phyloP scores from a whole-genome alignment of 2,888 invertebrate species.

The Tholera decimalis region DNA sequence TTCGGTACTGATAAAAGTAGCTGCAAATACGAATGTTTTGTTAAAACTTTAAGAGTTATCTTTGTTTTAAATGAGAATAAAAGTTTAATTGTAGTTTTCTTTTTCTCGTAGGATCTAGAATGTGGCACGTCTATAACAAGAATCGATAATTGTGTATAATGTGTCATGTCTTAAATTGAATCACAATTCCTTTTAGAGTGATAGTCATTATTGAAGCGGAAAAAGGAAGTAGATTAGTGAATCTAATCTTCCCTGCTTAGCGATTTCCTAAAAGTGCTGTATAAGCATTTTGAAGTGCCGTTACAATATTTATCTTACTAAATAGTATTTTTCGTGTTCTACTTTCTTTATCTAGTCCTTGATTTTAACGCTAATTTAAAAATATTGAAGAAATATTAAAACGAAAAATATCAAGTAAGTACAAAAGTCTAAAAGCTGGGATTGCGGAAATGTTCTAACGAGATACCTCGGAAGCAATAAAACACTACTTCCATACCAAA shows the following conservation, averaged over 20 bases:
- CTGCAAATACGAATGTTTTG: conserved; percentile 15
- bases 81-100: conserved; percentile 5
- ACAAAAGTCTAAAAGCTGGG: no score
- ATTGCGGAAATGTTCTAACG: no score
- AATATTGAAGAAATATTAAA: conserved; percentile 11
- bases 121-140: conserved; percentile 10
- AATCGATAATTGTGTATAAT: conserved; percentile 16
- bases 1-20: conserved; percentile 37
- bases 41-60: not conserved
- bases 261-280: conserved; percentile 38
- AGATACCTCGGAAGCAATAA: no score
- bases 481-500: no score
- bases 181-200: conserved; percentile 52
- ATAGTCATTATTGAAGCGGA: conserved; percentile 37
- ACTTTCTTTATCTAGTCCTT: conserved; percentile 47
- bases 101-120: not conserved
- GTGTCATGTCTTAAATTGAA: conserved; percentile 40
- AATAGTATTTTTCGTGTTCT: conserved; percentile 34
- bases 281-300: conserved; percentile 31
- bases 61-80: conserved; percentile 11
- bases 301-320: conserved; percentile 25
- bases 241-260: conserved; percentile 57
- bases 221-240: conserved; percentile 53
- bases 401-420: not conserved
- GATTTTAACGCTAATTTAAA: conserved; percentile 25